Percentiles rank a stretch among this genome's conserved stretches.
Conservation (phyloP, 2,888 invertebrate genomes). For the Heliconius aoede region DNA sequence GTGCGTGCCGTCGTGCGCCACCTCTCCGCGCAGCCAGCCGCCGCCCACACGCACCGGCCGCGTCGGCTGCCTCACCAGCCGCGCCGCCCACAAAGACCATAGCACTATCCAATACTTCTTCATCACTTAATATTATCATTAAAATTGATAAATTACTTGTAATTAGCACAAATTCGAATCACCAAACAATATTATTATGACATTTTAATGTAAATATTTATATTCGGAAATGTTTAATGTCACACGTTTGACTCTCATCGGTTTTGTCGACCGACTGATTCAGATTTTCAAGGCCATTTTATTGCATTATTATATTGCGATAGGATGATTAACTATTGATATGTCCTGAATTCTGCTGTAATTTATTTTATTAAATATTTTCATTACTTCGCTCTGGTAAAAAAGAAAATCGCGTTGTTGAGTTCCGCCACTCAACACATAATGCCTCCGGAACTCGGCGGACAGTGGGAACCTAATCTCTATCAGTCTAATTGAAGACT, state of each 20-base stretch:
- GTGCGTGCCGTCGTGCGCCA: conserved; percentile 63
- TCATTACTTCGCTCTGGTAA: not conserved
- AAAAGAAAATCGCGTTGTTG: not conserved
- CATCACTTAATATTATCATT: conserved; percentile 34
- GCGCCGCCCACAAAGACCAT: conserved; percentile 71
- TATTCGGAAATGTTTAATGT: not conserved
- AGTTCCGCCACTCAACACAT: too few relatives aligned
- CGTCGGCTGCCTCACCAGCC: conserved; percentile 68
- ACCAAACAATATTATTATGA: conserved; percentile 7
- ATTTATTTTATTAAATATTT: not conserved
- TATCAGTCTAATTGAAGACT: too few relatives aligned
- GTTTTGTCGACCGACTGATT: conserved; percentile 10
- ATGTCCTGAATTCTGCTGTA: not conserved
- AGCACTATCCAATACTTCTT: conserved; percentile 66
- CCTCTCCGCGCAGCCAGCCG: conserved; percentile 54
- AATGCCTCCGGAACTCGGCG: too few relatives aligned
- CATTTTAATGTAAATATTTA: conserved; percentile 15
- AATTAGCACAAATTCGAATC: not conserved
- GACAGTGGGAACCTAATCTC: not conserved
- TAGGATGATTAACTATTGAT: not conserved
- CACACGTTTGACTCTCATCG: conserved; percentile 1
- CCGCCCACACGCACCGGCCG: conserved; percentile 56
- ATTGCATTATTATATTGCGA: not conserved
- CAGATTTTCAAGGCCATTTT: conserved; percentile 14
- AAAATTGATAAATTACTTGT: not conserved